Base-by-base conservation (phyloP, 1,140 invertebrate genomes). In the Dinoponera quadriceps region DNA sequence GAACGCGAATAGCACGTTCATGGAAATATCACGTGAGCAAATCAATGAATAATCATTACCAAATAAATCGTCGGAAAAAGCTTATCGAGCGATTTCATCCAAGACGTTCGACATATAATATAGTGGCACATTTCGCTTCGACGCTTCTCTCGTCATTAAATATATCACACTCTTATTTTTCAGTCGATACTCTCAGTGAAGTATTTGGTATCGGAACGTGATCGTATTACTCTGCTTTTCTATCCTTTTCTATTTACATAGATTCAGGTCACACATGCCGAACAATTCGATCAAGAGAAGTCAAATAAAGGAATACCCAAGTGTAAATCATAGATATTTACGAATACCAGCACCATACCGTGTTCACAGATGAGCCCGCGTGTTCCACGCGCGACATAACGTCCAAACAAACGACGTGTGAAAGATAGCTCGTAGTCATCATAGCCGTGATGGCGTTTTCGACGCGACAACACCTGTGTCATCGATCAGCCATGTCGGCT, bases 381-480 rank as follows among this genome's bases (percentile, higher is more conserved):
- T 27, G 33, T 78, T 38, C 38, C 65, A 22, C 51, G 65, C 20
- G 65, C 65, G 65, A 57, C 25, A 27, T 51, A 74, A 82, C 48
- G 57, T 25, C 51, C 51, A 71, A 80, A 80, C 51, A 71, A 69
- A 69, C 63, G 75, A 38, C 49, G 7, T 38, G 44, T 44, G 51
- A 59, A 69, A 80, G 75, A 69, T 80, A 69, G 51, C 65, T 71
- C 29, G 25, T 65, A 57, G 29, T 80, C 65, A 65, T 71, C 65
- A 38, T 22, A 27, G 55, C 33, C 44, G 71, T 65, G 75, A 82
- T 57, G 65, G n/a, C 71, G 29, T 82, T 82, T 63, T 74, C 69
- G 65, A 62, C 71, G 71, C 69, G 65, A 82, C 69, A 51, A 82
- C 78, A 82, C 78, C 69, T 74, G 78, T 82, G 69, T 82, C 78